These are phyloP conservation scores for Halocynthia aurantium DNA, from an alignment of 23 tunicate genomes.

Conservation along the genomic window DNA sequence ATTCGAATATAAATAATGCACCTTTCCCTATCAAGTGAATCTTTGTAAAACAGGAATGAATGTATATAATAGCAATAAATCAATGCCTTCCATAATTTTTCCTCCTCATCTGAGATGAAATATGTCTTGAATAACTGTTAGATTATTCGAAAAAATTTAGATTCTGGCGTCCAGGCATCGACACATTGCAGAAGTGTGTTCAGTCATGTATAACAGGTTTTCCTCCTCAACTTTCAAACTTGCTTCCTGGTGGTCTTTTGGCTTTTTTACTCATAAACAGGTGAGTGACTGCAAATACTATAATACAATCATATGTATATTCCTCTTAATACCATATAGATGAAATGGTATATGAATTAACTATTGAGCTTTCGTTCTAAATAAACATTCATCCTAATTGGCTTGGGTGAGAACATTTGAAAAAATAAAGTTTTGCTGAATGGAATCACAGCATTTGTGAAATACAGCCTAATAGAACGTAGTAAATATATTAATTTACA, in stretches of 20 bases:
- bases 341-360: no score
- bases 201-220: conserved; percentile 20
- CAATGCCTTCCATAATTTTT: not conserved
- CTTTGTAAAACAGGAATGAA: not conserved
- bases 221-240: conserved; percentile 13
- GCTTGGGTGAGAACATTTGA: no score
- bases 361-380: no score
- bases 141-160: conserved; percentile 21
- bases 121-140: no score
- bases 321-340: no score
- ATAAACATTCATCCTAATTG: not conserved
- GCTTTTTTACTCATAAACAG: conserved; percentile 67
- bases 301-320: no score
- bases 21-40: no score
- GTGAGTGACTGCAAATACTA: not conserved
- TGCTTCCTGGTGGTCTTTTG: conserved; percentile 49
- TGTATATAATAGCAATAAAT: not conserved
- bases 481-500: not conserved
- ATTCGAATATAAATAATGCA: no score
- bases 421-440: not conserved
- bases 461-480: no score
- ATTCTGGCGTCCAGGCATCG: conserved; percentile 76
- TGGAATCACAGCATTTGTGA: not conserved
- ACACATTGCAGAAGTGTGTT: conserved; percentile 57
- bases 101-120: not conserved